Evolutionary conservation across 1,140 invertebrate species (phyloP).

Genomic region (Drosophila leontia): DNA sequence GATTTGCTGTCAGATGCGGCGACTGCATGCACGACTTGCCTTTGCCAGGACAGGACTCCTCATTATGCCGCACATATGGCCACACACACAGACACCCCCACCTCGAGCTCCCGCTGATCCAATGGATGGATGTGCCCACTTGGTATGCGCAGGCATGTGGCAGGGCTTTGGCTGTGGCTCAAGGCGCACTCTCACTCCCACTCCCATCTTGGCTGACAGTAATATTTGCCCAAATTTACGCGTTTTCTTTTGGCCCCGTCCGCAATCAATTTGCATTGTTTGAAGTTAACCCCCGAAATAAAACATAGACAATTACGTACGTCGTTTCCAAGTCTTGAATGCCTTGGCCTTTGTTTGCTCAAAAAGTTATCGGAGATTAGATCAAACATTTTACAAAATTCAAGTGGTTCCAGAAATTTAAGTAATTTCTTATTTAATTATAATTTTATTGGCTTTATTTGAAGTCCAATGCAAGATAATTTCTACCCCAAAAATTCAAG

Average conservation of each 20-base stretch:
- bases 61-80: constrained; percentile 82
- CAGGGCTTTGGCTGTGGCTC: constrained; percentile 65
- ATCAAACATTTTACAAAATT: background rate
- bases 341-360: background rate
- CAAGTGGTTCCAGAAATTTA: background rate
- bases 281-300: constrained; percentile 49
- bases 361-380: background rate
- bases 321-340: background rate
- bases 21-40: constrained; percentile 76
- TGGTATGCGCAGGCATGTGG: constrained; percentile 81
- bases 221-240: constrained; percentile 40
- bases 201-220: constrained; percentile 33
- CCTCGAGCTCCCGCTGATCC: constrained; percentile 5
- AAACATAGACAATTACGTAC: constrained; percentile 44
- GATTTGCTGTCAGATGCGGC: constrained; percentile 73
- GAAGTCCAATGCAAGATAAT: background rate
- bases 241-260: constrained; percentile 36
- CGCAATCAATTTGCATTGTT: constrained; percentile 65
- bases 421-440: constrained; percentile 16
- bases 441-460: background rate
- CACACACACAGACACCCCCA: constrained; percentile 8
- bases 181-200: constrained; percentile 37
- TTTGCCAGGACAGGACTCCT: constrained; percentile 44
- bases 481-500: background rate
- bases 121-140: constrained; percentile 48